Base-by-base conservation (phyloP, 53 echinoderm and acorn worm species). In the Stichopus horrens region DNA sequence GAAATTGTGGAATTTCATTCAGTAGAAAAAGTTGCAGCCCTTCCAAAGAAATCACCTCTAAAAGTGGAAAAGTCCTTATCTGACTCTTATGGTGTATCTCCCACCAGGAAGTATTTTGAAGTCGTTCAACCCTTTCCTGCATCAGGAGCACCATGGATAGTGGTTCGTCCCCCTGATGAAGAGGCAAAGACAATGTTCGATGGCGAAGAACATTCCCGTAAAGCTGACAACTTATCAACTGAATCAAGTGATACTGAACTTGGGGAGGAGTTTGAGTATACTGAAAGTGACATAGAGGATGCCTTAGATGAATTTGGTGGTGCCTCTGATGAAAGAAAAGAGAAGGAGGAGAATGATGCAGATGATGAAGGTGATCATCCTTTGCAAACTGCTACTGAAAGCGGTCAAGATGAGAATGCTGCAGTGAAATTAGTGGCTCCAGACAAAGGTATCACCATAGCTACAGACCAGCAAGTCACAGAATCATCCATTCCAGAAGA, bases 241-340 rank as follows among this genome's bases (percentile, higher is more conserved):
- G 57, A 75, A 8, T 74, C 81, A 18, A 82, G 74, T 74, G 88
- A 86, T 87, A 74, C 9, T 6, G 89, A 75, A 53, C 73, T 8
- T 23, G 63, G 76, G 55, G 83, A 76, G 21, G 16, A 65, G 21
- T 53, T 74, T 51, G 75, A 55, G 19, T 76, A 83, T 66, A 91
- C 91, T 21, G 75, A 83, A 54, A 84, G 85, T 88, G 91, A 91
- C 55, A 65, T 84, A 21, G 88, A 91, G 13, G 88, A 88, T 52
- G 88, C 83, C 16, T 54, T 88, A 19, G n/a, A 83, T 57, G 86
- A 88, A 84, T 83, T 53, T 21, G 51, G 18, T 21, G 23, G 18
- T 21, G 22, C 74, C 23, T 18, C 66, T 22, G 86, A 51, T 13
- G 66, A 60, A 22, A 65, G 9, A 23, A 51, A 52, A 14, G 67